Base-by-base conservation (phyloP, 2,797 vertebrate species). In the Hippocampus kuda region DNA sequence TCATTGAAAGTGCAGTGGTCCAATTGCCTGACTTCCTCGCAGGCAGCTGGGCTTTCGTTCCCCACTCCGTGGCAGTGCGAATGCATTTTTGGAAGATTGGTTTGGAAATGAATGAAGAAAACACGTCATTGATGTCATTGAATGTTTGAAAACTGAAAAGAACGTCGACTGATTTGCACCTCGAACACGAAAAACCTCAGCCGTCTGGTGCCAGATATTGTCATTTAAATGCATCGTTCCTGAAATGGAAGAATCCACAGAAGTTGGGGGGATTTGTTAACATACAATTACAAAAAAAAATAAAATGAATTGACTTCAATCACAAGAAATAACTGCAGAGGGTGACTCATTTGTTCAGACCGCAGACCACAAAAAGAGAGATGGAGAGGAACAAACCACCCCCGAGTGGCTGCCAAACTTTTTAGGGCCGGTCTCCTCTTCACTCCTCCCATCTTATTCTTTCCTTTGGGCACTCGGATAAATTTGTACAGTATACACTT, bases 391-490 rank as follows among this genome's bases (percentile, higher is more conserved):
- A 72, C 69, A 84, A 38, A 24, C 72, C 77, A 82, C 73, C 78
- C 34, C 66, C n/a, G 8, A 74, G 64, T 44, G 57, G 67, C 66
- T 81, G 84, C 86, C 83, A 87, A 79, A 84, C 74, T 78, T 67
- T 79, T 67, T 77, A 81, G 83, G 79, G 86, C 84, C 80, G 18
- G 72, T 87, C 74, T 73, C 70, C 71, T 76, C 82, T 84, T 83
- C 86, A 64, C 62, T 22, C 56, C 67, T 80, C 80, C 86, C 84
- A 82, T 76, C 80, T 86, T 86, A 89, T 87, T 88, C 83, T 85
- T 88, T 89, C 85, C 87, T 34, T 79, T 65, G 85, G 87, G 84
- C 82, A 84, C 74, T 75, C 44, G 27, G 71, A 74, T 72, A 75
- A 63, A 34, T 70, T 68, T 75, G 74, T 77, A 73, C 83, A 71